Conservation (phyloP, 2,888 invertebrate species). For the Calephelis perditalis region DNA sequence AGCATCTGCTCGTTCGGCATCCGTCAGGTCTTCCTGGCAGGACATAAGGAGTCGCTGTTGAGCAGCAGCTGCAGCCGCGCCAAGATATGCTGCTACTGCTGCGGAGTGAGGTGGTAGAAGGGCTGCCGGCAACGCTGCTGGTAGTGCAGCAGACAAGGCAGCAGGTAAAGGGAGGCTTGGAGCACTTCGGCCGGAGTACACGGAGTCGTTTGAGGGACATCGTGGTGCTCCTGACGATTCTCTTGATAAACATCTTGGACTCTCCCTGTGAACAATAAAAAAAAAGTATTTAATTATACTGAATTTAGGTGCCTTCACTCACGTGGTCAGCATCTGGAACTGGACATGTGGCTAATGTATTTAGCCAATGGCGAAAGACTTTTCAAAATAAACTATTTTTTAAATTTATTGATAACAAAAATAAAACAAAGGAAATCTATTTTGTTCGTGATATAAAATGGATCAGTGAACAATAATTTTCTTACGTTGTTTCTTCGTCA, state of each 20-base stretch:
- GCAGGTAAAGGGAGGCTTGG: conserved; percentile 69
- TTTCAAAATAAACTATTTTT: too few relatives aligned
- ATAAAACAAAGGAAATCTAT: too few relatives aligned
- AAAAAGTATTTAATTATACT: neutral
- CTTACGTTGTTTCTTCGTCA: too few relatives aligned
- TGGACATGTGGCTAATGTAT: too few relatives aligned
- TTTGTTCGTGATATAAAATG: too few relatives aligned
- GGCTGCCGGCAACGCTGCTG: conserved; percentile 83
- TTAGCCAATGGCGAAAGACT: too few relatives aligned
- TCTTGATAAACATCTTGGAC: conserved; percentile 89
- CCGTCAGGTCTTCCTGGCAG: conserved; percentile 83
- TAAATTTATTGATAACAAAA: too few relatives aligned
- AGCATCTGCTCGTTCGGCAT: conserved; percentile 79
- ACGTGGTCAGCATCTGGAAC: too few relatives aligned
- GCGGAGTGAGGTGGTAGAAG: conserved; percentile 88
- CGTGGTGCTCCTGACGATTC: conserved; percentile 87
- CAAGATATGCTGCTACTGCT: conserved; percentile 89
- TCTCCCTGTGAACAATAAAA: conserved; percentile 84
- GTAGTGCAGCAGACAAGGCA: conserved; percentile 82
- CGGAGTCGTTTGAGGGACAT: conserved; percentile 88
- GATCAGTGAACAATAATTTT: too few relatives aligned
- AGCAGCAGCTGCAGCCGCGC: conserved; percentile 84
- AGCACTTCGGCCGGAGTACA: conserved; percentile 82
- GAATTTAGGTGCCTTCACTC: too few relatives aligned
- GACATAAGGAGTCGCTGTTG: conserved; percentile 89